Base-by-base conservation (phyloP, 2,888 invertebrate species). In the Leuctra nigra region DNA sequence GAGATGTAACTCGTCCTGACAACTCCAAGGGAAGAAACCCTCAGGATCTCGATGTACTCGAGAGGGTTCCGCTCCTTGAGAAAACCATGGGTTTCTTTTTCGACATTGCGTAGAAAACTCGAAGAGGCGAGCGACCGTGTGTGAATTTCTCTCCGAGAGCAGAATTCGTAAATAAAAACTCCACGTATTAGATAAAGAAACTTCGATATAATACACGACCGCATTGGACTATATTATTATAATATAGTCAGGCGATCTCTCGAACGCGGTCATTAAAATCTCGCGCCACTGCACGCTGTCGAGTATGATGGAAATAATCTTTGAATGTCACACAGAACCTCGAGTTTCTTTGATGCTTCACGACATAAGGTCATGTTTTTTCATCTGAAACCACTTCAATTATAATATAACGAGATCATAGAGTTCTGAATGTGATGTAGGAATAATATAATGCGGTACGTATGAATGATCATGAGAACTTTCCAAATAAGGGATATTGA, bases 1-100 rank as follows among this genome's bases (percentile, higher is more conserved):
- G 54, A 54, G 54, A 54, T 33, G 52, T 35, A 56, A 56, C 48
- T n/a, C 57, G 53, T 48, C 54, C 38, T 54, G 57, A 57, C 57
- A 57, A 54, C 48, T 54, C 20, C n/a, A 35, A 50, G 33, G 50
- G 50, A 50, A 35, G 35, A 50, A 50, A 29, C 50, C 48, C 33
- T 18, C 6, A 48, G 33, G 29, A 33, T 29, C 48, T 25, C 14
- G 14, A 22, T 9, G 33, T 33, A 18, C 35, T 50, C 50, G 18
- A 35, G 50, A 50, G 50, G 48, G 50, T 44, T 44, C 22, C 44
- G 7, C 47, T 25, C 11, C 47, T 47, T 29, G 39, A 11, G 39
- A 18, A 47, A 25, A n/a, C n/a, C n/a, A n/a, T n/a, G n/a, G 47
- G 47, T 13, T 24, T 18, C 22, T 20, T 23, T 23, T 4, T 46